Percentiles rank a stretch among this genome's conserved stretches.
Conservation (phyloP, 2,113 vertebrate genomes). For the Petroica traversi region DNA sequence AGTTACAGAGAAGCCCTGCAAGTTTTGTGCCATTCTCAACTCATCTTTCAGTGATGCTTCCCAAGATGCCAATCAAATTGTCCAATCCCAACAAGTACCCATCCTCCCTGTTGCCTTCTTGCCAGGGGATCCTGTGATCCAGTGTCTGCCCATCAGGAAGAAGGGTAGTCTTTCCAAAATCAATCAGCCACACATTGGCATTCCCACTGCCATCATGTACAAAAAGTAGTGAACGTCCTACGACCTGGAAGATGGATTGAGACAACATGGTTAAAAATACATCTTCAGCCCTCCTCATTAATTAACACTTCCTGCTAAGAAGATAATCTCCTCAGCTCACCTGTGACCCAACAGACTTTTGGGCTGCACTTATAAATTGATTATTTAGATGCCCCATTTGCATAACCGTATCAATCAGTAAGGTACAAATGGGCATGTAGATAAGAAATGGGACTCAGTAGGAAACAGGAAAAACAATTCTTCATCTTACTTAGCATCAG, state of each 20-base stretch:
- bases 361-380: background rate
- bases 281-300: background rate
- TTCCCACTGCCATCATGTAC: conserved; percentile 89
- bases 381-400: background rate
- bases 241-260: conserved; percentile 77
- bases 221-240: conserved; percentile 98
- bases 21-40: conserved; percentile 19
- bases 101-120: conserved; percentile 95
- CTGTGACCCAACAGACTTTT: background rate
- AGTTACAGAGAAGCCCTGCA: conserved; percentile 26
- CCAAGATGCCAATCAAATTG: conserved; percentile 87
- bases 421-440: background rate
- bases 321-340: background rate
- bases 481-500: background rate
- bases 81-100: conserved; percentile 94
- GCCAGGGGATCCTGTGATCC: conserved; percentile 88
- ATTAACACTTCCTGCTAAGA: background rate
- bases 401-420: background rate
- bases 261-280: background rate
- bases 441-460: background rate
- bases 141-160: conserved; percentile 87
- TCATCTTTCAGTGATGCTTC: conserved; percentile 79
- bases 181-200: conserved; percentile 94
- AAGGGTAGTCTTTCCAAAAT: conserved; percentile 94
- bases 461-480: background rate